Base-by-base conservation (phyloP, 2,797 vertebrate genomes). In the Paedocypris micromegethes region DNA sequence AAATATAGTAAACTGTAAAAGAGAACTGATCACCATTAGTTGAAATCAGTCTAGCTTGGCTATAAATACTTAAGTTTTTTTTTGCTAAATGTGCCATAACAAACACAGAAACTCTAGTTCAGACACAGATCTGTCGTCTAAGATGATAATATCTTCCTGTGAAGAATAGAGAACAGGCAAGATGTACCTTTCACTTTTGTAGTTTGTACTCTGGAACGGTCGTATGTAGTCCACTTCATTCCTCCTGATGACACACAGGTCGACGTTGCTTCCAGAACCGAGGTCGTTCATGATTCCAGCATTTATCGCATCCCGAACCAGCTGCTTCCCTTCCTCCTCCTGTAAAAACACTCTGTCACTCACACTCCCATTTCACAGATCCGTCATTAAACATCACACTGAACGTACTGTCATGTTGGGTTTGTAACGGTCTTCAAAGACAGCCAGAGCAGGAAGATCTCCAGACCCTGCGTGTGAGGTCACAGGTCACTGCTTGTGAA, bases 401-500 rank as follows among this genome's bases (percentile, higher is more conserved):
- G 3, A 54, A 54, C 52, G 23, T 54, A 54, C 52, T 4, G 52
- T 54, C 52, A 54, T 54, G 9, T 54, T 54, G 6, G 52, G 6
- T 4, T 39, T 54, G 52, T 38, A 54, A 54, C 52, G 37, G 37
- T 54, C 52, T 4, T 54, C 52, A 38, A 54, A 54, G 38, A 54
- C 52, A 8, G 52, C 38, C 52, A 54, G 40, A 54, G 52, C 52
- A 5, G 37, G 5, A 6, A 54, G 52, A 40, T 54, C 6, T 38
- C 52, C 52, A 54, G 52, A 54, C 40, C 52, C 52, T 54, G 40
- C 52, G 40, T 7, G 7, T 40, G 6, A 54, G 2, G 38, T 4
- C 23, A 23, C 23, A 23, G 23, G 6, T 39, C 39, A 23, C 23
- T 23, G 23, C 23, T 23, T 23, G 6, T 23, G 51, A 53, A 39